A percentile compares a stretch with the other conserved stretches of the same genome.
These are phyloP conservation scores for Bursaphelenchus mucronatus DNA, from an alignment of 1,140 invertebrate species.

Conservation along the genomic window DNA sequence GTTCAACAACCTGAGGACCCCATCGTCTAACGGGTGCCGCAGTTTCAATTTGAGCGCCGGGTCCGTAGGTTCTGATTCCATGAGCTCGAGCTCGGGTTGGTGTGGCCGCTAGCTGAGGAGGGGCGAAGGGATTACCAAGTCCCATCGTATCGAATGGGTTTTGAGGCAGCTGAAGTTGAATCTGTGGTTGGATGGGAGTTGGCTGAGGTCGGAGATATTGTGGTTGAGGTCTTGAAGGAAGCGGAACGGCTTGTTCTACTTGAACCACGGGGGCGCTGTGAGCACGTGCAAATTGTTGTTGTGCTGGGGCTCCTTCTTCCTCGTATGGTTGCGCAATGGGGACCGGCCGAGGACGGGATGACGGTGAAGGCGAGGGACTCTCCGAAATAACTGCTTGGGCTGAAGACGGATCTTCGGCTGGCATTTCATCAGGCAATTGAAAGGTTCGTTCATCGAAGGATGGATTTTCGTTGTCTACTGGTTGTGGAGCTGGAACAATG, in stretches of 20 bases:
- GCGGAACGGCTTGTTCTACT: too few relatives aligned
- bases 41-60: neutral
- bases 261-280: too few relatives aligned
- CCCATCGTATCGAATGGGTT: too few relatives aligned
- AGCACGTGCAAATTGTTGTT: too few relatives aligned
- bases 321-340: constrained; percentile 23
- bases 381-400: too few relatives aligned
- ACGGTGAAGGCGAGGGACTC: neutral
- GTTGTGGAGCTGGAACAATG: neutral
- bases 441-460: constrained; percentile 32
- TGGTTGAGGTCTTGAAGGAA: too few relatives aligned
- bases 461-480: neutral
- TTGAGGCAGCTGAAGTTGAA: too few relatives aligned
- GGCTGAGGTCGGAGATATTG: too few relatives aligned
- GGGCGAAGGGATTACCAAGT: too few relatives aligned
- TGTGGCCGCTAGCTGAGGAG: too few relatives aligned
- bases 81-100: neutral
- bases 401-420: constrained; percentile 1
- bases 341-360: neutral
- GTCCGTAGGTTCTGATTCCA: neutral
- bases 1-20: neutral
- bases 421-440: constrained; percentile 32
- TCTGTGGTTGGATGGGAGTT: too few relatives aligned
- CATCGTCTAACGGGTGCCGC: neutral
- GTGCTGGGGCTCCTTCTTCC: neutral